Evolutionary conservation across 2,888 invertebrate species (phyloP), one percentile per base, ranked within the genome.

Genomic region (Machimus atricapillus): DNA sequence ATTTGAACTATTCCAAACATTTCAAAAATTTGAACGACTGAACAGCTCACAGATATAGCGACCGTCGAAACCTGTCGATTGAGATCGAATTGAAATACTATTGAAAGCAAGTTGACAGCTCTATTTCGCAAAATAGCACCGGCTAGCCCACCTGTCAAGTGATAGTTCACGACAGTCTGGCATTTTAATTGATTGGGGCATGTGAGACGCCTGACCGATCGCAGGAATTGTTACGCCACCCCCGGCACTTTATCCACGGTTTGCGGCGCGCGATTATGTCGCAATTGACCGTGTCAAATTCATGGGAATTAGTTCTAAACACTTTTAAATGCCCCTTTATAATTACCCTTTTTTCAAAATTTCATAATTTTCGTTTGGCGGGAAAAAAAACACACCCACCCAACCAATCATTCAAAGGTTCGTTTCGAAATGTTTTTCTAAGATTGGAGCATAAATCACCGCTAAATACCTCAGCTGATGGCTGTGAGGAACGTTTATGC

Each of bases 401-500:
- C 52, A 52, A 12, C 46, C 58, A 66, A 66, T 66, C 8, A 66
- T 9, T 19, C 23, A 66, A 23, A 66, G 23, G 66, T 66, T 23
- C 27, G 14, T 19, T 66, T 12, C 19, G 66, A 66, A 66, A 66
- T 66, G 8, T 66, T 27, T 37, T 66, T 1, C 27, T 7, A 27
- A 9, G 66, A 66, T 66, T 66, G 66, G 12, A 2, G 66, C 66
- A 66, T 66, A 66, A 66, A 66, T 66, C 66, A 23, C 66, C 23
- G 27, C 27, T 66, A 66, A 46, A 66, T 27, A 19, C 27, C 66
- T 12, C 23, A 66, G 23, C 66, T 79, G 76, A 76, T 79, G 31
- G 31, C 31, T 79, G 52, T 46, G 79, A 52, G 79, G 52, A 79
- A 56, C 27, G 23, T 79, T 79, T 79, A 79, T 79, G 79, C 52